A percentile compares a stretch with the other conserved stretches of the same genome.
These are phyloP conservation scores for Kradibia gibbosae DNA, from an alignment of 1,140 invertebrate species.

Conservation along the genomic window DNA sequence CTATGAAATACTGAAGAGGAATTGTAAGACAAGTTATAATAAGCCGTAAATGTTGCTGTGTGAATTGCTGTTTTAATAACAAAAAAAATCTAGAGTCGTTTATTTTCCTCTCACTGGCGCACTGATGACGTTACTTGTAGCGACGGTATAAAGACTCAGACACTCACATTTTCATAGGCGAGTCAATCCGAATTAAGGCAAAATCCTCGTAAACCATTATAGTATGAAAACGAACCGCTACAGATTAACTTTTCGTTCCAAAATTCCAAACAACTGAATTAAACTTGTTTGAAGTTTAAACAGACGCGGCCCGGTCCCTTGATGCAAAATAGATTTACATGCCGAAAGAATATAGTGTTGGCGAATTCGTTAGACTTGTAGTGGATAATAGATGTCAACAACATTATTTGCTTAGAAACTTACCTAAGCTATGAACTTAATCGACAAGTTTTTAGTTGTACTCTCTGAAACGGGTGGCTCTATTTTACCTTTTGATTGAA, in stretches of 20 bases:
- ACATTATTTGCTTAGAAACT: neutral
- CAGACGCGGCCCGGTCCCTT: neutral
- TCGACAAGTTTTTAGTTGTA: neutral
- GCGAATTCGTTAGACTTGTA: neutral
- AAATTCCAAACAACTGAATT: neutral
- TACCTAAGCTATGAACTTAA: neutral
- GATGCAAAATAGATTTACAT: neutral
- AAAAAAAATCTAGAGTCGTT: no score
- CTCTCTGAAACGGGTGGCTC: neutral
- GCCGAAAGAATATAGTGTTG: neutral
- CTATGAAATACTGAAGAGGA: neutral
- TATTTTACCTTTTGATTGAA: neutral
- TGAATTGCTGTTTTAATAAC: neutral
- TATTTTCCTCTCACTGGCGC: neutral
- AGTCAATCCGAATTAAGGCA: neutral
- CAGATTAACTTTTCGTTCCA: neutral
- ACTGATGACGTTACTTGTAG: neutral
- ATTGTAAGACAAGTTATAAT: neutral
- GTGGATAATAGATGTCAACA: neutral
- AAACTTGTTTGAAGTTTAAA: constrained; percentile 7
- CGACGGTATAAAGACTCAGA: neutral
- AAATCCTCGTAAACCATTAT: neutral
- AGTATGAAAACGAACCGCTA: neutral
- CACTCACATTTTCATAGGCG: neutral
- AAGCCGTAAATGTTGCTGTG: neutral